Evolutionary conservation across 2,113 vertebrate genomes (phyloP), one percentile per base, ranked within the genome.

Genomic region (Hemibagrus wyckioides): DNA sequence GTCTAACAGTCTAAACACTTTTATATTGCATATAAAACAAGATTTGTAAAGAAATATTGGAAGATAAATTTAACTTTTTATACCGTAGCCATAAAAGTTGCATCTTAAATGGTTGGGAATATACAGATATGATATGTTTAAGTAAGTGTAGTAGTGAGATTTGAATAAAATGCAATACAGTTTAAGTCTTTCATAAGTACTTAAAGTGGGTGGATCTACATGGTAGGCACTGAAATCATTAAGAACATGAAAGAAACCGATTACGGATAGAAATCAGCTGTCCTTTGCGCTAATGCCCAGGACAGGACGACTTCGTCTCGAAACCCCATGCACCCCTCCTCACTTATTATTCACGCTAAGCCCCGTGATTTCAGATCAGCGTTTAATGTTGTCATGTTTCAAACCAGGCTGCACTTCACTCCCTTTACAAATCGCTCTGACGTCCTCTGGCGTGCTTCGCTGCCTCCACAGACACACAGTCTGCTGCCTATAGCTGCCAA

Each of bases 401-500:
- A 56, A 44, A 44, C 56, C n/a, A 36, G 14, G 33, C 79, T 56
- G 41, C 23, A 33, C 28, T 87, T 87, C 52, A 30, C 56, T 76
- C 52, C 69, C 54, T 14, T 48, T 63, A 25, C 81, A 71, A 36
- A 75, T 36, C 76, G 36, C 69, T 67, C 28, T n/a, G 57, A 81
- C 67, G 30, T 73, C 44, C 25, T 1, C 63, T 87, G 82, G 54
- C 52, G 84, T 36, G 75, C 57, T 52, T 57, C 50, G 1, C 11
- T 67, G 57, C n/a, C 54, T 63, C 15, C 1, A 75, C 79, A 89
- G 67, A 89, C 77, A 30, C 28, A 17, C 33, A 86, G 87, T 88
- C 87, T 88, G 71, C 61, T 30, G 41, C 21, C n/a, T 54, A 61
- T 39, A 79, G 59, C 82, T 63, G 85, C 87, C 87, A 85, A 89